A percentile compares a stretch with the other conserved stretches of the same genome.
phyloP scores from a whole-genome alignment of 2,797 vertebrate genomes.

The Lacerta viridis region DNA sequence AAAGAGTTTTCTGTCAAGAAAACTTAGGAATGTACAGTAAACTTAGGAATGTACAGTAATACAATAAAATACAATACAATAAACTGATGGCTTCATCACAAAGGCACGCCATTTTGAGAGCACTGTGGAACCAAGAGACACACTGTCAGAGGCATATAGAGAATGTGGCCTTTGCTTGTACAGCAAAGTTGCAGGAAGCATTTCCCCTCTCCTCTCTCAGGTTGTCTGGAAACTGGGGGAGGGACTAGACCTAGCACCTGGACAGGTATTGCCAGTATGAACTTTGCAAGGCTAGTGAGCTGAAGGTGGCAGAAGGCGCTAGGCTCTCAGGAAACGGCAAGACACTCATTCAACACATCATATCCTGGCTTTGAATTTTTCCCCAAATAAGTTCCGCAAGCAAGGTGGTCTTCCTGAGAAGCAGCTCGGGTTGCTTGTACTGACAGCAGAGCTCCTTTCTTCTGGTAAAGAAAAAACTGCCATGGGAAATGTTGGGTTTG shows the following conservation, averaged over 20 bases:
- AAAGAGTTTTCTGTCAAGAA: neutral
- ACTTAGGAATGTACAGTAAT: no score
- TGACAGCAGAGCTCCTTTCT: neutral
- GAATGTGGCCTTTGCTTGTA: conserved; percentile 24
- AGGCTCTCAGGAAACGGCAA: neutral
- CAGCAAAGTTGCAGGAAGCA: conserved; percentile 2
- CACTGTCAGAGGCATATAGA: neutral
- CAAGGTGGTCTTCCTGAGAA: neutral
- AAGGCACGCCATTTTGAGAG: neutral
- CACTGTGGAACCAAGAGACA: neutral
- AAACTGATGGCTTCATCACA: neutral
- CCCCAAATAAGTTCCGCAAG: neutral
- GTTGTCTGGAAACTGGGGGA: conserved; percentile 83
- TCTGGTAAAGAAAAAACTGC: neutral
- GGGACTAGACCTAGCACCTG: conserved; percentile 59
- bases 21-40: neutral
- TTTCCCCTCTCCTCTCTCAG: conserved; percentile 61
- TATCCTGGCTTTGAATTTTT: accelerated
- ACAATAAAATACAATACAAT: no score
- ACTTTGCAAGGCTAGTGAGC: conserved; percentile 39
- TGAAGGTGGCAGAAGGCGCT: conserved; percentile 42
- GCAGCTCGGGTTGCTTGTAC: neutral
- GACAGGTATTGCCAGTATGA: neutral
- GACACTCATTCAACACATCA: accelerated
- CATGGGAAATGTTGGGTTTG: conserved; percentile 71